These are phyloP conservation scores for Stenichneumon culpator DNA, from an alignment of 2,888 invertebrate genomes.

Conservation along the genomic window DNA sequence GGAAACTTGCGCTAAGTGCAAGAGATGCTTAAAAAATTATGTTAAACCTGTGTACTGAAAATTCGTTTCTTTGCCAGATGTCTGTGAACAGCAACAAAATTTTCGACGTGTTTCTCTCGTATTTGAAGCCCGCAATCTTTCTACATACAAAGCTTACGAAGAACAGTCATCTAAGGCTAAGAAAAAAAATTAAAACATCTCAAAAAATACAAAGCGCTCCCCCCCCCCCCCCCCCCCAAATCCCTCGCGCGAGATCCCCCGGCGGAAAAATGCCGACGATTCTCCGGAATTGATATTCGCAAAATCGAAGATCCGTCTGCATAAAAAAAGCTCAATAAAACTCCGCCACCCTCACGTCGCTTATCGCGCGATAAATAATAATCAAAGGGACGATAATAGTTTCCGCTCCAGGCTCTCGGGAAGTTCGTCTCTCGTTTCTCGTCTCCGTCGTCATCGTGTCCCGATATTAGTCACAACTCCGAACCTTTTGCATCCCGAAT, in stretches of 20 bases:
- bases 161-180: background rate
- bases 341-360: constrained; percentile 12
- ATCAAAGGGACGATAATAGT: constrained; percentile 47
- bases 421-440: constrained; percentile 26
- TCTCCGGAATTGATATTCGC: background rate
- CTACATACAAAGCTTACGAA: background rate
- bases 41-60: background rate
- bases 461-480: background rate
- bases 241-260: background rate
- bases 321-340: background rate
- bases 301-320: background rate
- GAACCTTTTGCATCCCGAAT: background rate
- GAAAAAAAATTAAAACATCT: background rate
- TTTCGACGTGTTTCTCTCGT: background rate
- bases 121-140: background rate
- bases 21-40: background rate
- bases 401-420: constrained; percentile 16
- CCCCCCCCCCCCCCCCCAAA: background rate
- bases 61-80: background rate
- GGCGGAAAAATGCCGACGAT: background rate
- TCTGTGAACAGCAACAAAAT: too few species aligned
- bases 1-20: background rate
- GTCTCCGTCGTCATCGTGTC: constrained; percentile 2
- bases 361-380: constrained; percentile 62
- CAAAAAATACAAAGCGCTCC: background rate